Percentiles rank a stretch among this genome's conserved stretches.
Evolutionary conservation across 2,113 vertebrate genomes (phyloP).

Genomic region (Rhizomys pruinosus): DNA sequence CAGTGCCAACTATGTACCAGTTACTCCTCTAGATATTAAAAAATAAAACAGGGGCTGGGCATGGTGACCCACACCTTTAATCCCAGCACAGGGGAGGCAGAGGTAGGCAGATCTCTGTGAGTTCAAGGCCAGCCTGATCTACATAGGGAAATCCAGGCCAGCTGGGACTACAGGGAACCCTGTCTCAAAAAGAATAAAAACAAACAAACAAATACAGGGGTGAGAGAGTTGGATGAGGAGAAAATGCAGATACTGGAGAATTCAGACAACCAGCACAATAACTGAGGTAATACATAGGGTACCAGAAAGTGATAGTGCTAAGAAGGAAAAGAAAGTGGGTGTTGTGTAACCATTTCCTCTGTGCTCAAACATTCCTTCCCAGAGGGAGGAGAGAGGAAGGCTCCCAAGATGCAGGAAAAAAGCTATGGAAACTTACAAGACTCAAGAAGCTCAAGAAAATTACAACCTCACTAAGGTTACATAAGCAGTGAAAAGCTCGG

Average conservation of each 20-base stretch:
- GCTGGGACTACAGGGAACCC: too few relatives aligned
- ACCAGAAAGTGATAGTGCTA: not conserved
- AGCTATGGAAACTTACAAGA: not conserved
- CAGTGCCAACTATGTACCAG: not conserved
- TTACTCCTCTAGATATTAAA: not conserved
- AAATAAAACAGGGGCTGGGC: not conserved
- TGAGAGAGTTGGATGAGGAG: too few relatives aligned
- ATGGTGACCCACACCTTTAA: too few relatives aligned
- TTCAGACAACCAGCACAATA: slow-evolving; percentile 2
- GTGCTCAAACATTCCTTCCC: not conserved
- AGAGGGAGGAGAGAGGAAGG: not conserved
- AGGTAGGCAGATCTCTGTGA: too few relatives aligned
- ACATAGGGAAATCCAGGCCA: too few relatives aligned
- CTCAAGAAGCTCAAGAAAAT: not conserved
- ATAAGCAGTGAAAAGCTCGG: not conserved
- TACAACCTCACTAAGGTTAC: not conserved
- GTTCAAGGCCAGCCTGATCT: too few relatives aligned
- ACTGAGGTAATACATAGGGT: not conserved
- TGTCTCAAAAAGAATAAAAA: too few relatives aligned
- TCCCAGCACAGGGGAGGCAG: too few relatives aligned
- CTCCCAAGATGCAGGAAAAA: not conserved
- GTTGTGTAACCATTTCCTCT: not conserved
- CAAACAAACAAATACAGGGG: too few relatives aligned
- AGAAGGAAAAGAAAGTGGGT: not conserved
- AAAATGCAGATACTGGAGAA: not conserved